These are phyloP conservation scores for Acestrorhynchus altus DNA, from an alignment of 2,797 vertebrate species.

Conservation along the genomic window DNA sequence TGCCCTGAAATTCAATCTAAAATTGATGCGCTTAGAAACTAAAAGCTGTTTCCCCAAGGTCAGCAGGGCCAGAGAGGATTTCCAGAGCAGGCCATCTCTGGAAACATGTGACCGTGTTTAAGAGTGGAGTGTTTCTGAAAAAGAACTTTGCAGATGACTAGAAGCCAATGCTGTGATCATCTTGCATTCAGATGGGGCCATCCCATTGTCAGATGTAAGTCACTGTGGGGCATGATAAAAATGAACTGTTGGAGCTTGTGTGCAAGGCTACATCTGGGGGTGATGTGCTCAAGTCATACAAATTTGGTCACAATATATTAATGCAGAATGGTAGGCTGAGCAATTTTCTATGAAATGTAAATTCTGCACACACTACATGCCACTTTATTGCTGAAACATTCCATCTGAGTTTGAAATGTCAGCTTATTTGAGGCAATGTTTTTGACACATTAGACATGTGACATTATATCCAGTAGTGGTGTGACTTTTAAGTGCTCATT, in stretches of 20 bases:
- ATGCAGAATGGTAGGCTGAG: background rate
- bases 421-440: conserved; percentile 2
- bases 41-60: conserved; percentile 26
- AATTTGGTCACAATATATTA: background rate
- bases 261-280: background rate
- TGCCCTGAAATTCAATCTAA: conserved; percentile 21
- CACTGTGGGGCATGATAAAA: no score
- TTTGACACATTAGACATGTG: background rate
- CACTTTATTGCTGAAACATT: background rate
- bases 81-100: background rate
- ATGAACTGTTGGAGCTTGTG: background rate
- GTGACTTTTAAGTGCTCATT: background rate
- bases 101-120: background rate
- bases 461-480: background rate
- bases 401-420: background rate
- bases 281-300: background rate
- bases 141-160: background rate
- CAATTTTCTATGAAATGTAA: background rate
- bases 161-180: background rate
- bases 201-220: background rate
- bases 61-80: conserved; percentile 2
- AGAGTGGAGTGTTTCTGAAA: background rate
- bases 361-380: background rate
- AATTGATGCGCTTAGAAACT: conserved; percentile 17
- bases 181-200: background rate